Evolutionary conservation across 2,888 invertebrate genomes (phyloP).

Genomic region (Elmis aenea): DNA sequence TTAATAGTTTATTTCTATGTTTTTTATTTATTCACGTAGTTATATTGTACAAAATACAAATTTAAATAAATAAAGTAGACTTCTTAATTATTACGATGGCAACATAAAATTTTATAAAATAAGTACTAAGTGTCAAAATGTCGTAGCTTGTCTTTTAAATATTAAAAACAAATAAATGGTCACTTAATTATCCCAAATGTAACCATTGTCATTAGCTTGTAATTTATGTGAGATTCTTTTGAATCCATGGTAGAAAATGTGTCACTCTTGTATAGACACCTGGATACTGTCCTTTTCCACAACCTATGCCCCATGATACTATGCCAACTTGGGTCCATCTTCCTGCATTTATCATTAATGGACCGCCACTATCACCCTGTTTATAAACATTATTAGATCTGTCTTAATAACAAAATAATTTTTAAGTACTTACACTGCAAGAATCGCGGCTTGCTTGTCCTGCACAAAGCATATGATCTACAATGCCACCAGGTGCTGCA

Average conservation of each 20-base stretch:
- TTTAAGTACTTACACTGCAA: slow-evolving; percentile 68
- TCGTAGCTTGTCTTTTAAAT: too few species aligned
- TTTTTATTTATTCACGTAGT: too few species aligned
- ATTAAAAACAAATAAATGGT: too few species aligned
- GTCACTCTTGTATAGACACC: slow-evolving; percentile 86
- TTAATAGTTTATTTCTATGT: too few species aligned
- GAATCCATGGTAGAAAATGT: slow-evolving; percentile 79
- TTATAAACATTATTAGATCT: slow-evolving; percentile 1
- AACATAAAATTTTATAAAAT: too few species aligned
- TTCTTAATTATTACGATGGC: too few species aligned
- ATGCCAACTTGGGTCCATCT: slow-evolving; percentile 82
- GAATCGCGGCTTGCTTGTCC: slow-evolving; percentile 81
- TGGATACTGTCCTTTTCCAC: slow-evolving; percentile 86
- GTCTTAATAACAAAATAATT: not conserved
- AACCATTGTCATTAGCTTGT: too few species aligned
- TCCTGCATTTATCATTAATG: slow-evolving; percentile 72
- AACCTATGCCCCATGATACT: slow-evolving; percentile 89
- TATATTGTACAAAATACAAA: too few species aligned
- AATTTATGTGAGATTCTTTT: slow-evolving; percentile 69
- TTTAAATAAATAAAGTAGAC: too few species aligned
- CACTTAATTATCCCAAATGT: too few species aligned
- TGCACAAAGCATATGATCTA: slow-evolving; percentile 83
- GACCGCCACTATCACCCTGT: slow-evolving; percentile 87
- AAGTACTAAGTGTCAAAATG: too few species aligned
- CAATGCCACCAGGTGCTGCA: slow-evolving; percentile 86